Percentiles rank a stretch among this genome's conserved stretches.
These are phyloP conservation scores for Acrobasis consociella DNA, from an alignment of 2,888 invertebrate genomes.

Conservation along the genomic window DNA sequence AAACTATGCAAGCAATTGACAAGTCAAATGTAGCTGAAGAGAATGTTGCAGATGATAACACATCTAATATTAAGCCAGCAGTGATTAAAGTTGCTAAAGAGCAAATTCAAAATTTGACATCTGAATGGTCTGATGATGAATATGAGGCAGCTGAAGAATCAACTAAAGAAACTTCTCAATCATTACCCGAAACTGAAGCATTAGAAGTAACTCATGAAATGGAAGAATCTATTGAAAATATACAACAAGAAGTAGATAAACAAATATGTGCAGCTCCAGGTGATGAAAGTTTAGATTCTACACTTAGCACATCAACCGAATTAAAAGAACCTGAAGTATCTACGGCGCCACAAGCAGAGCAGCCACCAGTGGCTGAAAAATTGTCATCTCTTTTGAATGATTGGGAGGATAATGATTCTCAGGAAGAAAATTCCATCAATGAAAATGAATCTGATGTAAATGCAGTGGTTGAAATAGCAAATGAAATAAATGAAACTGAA, in stretches of 20 bases:
- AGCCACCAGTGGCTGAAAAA: conserved; percentile 50
- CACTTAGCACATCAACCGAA: conserved; percentile 33
- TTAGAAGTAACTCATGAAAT: conserved; percentile 42
- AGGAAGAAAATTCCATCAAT: conserved; percentile 50
- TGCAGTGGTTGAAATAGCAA: conserved; percentile 20
- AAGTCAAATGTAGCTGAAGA: conserved; percentile 33
- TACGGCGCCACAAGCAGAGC: conserved; percentile 31
- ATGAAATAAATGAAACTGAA: conserved; percentile 26
- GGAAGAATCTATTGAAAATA: conserved; percentile 77
- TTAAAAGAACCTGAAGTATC: conserved; percentile 29
- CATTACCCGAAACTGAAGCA: conserved; percentile 22
- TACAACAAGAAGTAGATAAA: conserved; percentile 73
- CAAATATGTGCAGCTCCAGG: conserved; percentile 39
- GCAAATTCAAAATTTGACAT: conserved; percentile 55
- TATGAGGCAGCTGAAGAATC: conserved; percentile 40
- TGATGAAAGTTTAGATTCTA: conserved; percentile 40
- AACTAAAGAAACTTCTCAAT: conserved; percentile 21
- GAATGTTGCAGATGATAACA: conserved; percentile 17
- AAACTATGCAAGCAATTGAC: conserved; percentile 38
- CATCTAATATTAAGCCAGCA: conserved; percentile 23
- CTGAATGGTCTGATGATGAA: conserved; percentile 72
- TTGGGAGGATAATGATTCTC: conserved; percentile 79
- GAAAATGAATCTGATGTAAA: conserved; percentile 33
- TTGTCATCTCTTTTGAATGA: conserved; percentile 73
- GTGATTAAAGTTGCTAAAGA: conserved; percentile 42